Conservation (phyloP, 2,888 invertebrate species). For the Drosophila kanekoi region DNA sequence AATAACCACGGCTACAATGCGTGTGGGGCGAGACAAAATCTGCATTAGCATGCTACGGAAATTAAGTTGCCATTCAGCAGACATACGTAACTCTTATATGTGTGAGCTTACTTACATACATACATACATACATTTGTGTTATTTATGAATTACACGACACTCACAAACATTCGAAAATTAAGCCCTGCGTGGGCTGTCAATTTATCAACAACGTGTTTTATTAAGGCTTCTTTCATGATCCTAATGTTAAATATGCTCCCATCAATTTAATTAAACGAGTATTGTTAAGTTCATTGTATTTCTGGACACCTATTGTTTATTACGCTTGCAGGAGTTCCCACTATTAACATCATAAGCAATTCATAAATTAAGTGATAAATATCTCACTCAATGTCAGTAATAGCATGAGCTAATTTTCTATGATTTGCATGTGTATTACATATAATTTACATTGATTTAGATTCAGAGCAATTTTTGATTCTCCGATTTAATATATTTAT, state of each 20-base stretch:
- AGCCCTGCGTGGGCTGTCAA: neutral
- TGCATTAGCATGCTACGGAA: conserved; percentile 72
- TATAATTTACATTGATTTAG: no score
- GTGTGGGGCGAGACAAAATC: conserved; percentile 43
- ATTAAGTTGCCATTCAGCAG: conserved; percentile 65
- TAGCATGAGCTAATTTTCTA: no score
- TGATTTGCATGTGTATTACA: no score
- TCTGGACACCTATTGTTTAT: neutral
- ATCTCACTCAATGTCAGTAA: no score
- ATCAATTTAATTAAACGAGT: conserved; percentile 18
- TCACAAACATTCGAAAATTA: conserved; percentile 1
- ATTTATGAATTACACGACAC: conserved; percentile 32
- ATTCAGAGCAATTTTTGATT: no score
- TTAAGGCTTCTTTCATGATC: neutral
- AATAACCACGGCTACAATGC: conserved; percentile 23
- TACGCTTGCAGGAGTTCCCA: no score
- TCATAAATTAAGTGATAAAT: no score
- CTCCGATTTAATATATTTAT: no score
- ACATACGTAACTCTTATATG: conserved; percentile 51
- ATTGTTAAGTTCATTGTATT: neutral
- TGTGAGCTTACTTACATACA: conserved; percentile 6
- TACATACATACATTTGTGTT: conserved; percentile 3
- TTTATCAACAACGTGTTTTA: conserved; percentile 17
- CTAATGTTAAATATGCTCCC: neutral
- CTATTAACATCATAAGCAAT: no score